Evolutionary conservation across 2,888 invertebrate species (phyloP), one percentile per base, ranked within the genome.

Genomic region (Clostera curtula): DNA sequence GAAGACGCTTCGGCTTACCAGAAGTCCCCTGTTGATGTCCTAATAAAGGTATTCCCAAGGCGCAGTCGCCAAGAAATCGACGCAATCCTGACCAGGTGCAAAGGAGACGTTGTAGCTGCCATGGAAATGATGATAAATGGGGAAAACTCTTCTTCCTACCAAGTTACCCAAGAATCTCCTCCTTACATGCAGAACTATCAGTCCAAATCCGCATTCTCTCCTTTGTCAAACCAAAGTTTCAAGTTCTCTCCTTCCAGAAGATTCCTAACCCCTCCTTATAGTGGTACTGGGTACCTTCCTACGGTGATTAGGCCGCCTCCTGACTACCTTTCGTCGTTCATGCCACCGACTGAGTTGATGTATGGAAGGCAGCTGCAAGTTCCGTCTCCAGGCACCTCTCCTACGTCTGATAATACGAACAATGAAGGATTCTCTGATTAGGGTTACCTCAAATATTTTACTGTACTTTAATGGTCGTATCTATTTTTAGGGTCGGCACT

Each of bases 31-130:
- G 89, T 97, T 1, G 96, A 97, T 63, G 93, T 96, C 1, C 85
- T 97, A 5, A 87, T 93, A 47, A 88, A 96, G 47, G 95, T 97
- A 0, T 97, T 97, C 63, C 97, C 97, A 0, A 90, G 92, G 48
- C 89, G 95, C 49, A 89, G 95, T 48, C 87, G 95, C 24, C 90
- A 89, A 24, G 95, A 96, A 56, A 93, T 97, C 1, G 96, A 97
- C 65, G 88, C 91, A 3, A 88, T 95, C 21, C 82, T 97, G 10
- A 90, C 93, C 43, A 87, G 93, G 35, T 93, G 92, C 67, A 90
- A 93, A 67, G 95, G 95, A 0, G 96, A 97, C 63, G 93, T 96
- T 0, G 89, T 97, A 0, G 92, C 95, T 47, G 96, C 97, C 0
- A 97, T 97, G 89, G 97, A 97, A 61, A 89, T 93, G 60, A 90